Evolutionary conservation across 2,113 vertebrate species (phyloP).

Genomic region (Larimichthys polyactis): DNA sequence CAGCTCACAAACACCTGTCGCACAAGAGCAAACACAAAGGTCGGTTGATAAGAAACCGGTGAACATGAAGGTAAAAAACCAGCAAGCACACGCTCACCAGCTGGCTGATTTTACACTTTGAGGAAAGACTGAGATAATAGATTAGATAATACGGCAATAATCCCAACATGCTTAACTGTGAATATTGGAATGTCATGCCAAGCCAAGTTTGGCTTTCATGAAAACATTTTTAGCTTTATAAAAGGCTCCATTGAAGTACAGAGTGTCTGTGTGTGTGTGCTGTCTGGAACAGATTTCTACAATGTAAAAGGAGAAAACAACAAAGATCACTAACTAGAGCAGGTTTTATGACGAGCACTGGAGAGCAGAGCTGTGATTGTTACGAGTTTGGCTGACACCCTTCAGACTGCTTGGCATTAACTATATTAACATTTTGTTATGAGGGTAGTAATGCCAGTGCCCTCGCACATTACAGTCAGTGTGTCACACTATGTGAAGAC

Average conservation of each 20-base stretch:
- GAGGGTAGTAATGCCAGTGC: background rate
- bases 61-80: constrained; percentile 29
- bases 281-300: background rate
- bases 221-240: background rate
- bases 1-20: constrained; percentile 98
- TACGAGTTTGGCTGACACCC: constrained; percentile 11
- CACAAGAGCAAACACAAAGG: constrained; percentile 57
- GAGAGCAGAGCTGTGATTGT: constrained; percentile 33
- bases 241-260: background rate
- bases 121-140: constrained; percentile 36
- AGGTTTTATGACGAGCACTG: constrained; percentile 18
- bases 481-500: no score
- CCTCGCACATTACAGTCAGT: background rate
- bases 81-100: constrained; percentile 39
- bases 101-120: constrained; percentile 54
- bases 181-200: constrained; percentile 35
- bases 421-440: constrained; percentile 22
- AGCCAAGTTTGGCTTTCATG: background rate
- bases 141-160: constrained; percentile 54
- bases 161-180: constrained; percentile 21
- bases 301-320: background rate
- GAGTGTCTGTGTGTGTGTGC: background rate
- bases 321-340: background rate
- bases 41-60: constrained; percentile 38
- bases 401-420: constrained; percentile 27